phyloP scores from a whole-genome alignment of 2,113 vertebrate species.

The Eulemur macaco region DNA sequence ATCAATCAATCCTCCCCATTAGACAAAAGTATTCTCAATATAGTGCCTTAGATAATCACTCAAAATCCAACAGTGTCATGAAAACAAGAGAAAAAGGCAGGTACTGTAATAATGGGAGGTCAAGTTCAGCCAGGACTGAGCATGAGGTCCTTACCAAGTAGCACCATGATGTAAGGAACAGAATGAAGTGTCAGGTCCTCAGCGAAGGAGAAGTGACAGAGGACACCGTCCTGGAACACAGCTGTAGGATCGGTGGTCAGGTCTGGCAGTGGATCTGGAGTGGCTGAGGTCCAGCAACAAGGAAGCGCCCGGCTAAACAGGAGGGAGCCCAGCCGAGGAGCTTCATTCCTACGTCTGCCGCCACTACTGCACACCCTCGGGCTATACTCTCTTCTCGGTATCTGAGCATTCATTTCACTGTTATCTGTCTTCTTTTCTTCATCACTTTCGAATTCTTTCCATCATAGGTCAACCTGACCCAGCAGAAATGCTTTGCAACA shows the following conservation, averaged over 20 bases:
- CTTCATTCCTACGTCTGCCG: not conserved
- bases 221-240: not conserved
- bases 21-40: not conserved
- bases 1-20: not conserved
- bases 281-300: not conserved
- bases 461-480: not conserved
- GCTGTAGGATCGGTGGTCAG: not conserved
- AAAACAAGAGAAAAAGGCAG: not conserved
- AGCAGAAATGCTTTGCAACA: not conserved
- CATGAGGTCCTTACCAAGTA: not conserved
- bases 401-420: not conserved
- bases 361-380: not conserved
- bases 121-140: not conserved
- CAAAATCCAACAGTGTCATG: not conserved
- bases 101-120: not conserved
- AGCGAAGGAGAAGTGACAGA: not conserved
- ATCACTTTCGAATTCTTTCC: not conserved
- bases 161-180: not conserved
- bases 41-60: not conserved
- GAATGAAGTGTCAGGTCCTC: not conserved
- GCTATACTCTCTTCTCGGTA: not conserved
- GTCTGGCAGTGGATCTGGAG: not conserved
- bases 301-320: not conserved
- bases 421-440: not conserved
- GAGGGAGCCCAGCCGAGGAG: not conserved